Percentiles rank a stretch among this genome's conserved stretches.
phyloP scores from a whole-genome alignment of 37 sponge, comb jelly and placozoan genomes.

The Aplysina aerophoba region DNA sequence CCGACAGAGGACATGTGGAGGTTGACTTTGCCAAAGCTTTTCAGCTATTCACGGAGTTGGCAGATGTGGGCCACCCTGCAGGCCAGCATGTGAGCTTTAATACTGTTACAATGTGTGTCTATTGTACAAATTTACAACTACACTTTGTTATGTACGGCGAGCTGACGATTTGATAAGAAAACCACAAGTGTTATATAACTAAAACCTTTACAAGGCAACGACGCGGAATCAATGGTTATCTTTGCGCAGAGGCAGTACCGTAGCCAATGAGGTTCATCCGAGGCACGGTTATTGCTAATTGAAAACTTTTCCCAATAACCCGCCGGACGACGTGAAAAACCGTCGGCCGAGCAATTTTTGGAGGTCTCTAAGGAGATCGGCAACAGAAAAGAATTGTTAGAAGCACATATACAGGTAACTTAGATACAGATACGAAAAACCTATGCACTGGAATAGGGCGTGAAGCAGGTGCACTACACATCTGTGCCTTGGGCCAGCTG shows the following conservation, averaged over 20 bases:
- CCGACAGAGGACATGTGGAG: conserved; percentile 18
- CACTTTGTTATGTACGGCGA: no score
- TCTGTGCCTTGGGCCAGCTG: no score
- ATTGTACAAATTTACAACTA: no score
- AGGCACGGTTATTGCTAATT: conserved; percentile 90
- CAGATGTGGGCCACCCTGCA: conserved; percentile 64
- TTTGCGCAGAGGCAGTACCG: conserved; percentile 90
- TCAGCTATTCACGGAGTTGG: conserved; percentile 79
- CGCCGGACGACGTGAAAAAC: conserved; percentile 86
- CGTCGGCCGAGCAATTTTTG: conserved; percentile 98
- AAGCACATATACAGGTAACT: not conserved
- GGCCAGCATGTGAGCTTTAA: conserved; percentile 81
- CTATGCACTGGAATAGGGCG: no score
- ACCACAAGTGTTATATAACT: conserved; percentile 22
- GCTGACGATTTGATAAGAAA: not conserved
- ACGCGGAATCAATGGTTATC: not conserved
- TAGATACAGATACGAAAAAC: not conserved
- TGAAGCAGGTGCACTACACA: no score
- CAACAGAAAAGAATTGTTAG: not conserved
- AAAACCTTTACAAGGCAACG: not conserved
- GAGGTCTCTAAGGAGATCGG: conserved; percentile 48
- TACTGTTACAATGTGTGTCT: no score
- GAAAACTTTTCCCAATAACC: conserved; percentile 85
- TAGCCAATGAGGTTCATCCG: conserved; percentile 84
- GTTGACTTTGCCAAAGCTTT: conserved; percentile 79